Conservation (phyloP, 2,888 invertebrate species). For the Pteria penguin region DNA sequence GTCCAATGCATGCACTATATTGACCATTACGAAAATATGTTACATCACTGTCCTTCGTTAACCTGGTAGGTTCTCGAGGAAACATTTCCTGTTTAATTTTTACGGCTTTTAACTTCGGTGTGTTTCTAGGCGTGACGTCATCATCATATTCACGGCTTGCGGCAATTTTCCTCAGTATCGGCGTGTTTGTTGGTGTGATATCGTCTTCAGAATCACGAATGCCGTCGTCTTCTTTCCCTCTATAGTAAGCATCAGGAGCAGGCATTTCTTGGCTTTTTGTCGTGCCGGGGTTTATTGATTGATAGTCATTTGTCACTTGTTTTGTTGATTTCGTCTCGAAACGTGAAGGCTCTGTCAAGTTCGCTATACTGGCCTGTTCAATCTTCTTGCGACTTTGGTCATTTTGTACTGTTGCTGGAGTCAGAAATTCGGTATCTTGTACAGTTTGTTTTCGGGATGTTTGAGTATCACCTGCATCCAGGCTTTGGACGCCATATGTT, state of each 20-base stretch:
- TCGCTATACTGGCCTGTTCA: not conserved
- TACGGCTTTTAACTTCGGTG: conserved; percentile 26
- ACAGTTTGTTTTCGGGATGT: not conserved
- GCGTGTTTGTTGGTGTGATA: conserved; percentile 23
- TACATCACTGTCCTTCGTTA: conserved; percentile 17
- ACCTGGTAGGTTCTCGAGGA: conserved; percentile 23
- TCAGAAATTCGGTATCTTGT: not conserved
- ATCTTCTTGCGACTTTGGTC: not conserved
- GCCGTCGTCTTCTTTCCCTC: not conserved
- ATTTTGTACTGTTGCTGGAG: not conserved
- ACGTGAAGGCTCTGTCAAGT: not conserved
- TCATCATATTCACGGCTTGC: conserved; percentile 7
- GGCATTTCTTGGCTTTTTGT: not conserved
- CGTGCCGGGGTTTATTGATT: not conserved
- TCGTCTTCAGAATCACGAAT: conserved; percentile 15
- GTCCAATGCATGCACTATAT: not conserved
- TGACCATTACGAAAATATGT: not conserved
- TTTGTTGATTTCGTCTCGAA: not conserved
- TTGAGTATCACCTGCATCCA: not conserved
- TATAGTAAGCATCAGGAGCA: not conserved
- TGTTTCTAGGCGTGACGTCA: not conserved
- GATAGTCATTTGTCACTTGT: not conserved
- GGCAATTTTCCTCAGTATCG: not conserved
- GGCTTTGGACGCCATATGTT: not conserved
- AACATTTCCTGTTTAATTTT: conserved; percentile 43